These are phyloP conservation scores for Manis crassicaudata DNA, from an alignment of 2,797 vertebrate genomes.

Conservation along the genomic window DNA sequence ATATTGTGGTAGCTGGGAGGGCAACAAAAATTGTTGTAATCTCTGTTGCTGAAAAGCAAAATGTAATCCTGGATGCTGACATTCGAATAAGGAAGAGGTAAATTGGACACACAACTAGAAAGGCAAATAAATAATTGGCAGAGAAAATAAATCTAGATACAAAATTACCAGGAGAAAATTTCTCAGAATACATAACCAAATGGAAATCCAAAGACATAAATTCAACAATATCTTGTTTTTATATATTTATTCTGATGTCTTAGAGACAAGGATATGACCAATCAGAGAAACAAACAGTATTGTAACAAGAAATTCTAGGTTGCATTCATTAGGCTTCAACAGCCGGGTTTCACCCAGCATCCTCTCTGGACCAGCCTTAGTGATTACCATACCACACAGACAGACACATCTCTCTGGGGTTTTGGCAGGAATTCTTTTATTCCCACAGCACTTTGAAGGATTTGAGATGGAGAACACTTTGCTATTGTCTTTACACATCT, in stretches of 20 bases:
- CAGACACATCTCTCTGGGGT: constrained; percentile 35
- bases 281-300: background rate
- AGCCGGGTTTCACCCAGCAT: background rate
- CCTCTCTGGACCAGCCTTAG: background rate
- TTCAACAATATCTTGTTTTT: background rate
- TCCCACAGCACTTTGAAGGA: constrained; percentile 50
- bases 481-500: constrained; percentile 14
- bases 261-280: background rate
- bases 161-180: constrained; percentile 14
- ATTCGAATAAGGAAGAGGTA: background rate
- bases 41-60: background rate
- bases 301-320: constrained; percentile 23
- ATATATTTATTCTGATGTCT: constrained; percentile 15
- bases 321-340: constrained; percentile 33
- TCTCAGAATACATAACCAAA: background rate
- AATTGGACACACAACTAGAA: background rate
- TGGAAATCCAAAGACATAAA: background rate
- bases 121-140: background rate
- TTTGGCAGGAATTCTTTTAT: constrained; percentile 32
- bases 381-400: constrained; percentile 43
- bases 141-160: background rate
- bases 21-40: background rate
- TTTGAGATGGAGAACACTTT: constrained; percentile 17
- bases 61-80: background rate
- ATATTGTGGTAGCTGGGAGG: background rate